phyloP scores from a whole-genome alignment of 2,113 vertebrate genomes.

The Apaloderma vittatum region DNA sequence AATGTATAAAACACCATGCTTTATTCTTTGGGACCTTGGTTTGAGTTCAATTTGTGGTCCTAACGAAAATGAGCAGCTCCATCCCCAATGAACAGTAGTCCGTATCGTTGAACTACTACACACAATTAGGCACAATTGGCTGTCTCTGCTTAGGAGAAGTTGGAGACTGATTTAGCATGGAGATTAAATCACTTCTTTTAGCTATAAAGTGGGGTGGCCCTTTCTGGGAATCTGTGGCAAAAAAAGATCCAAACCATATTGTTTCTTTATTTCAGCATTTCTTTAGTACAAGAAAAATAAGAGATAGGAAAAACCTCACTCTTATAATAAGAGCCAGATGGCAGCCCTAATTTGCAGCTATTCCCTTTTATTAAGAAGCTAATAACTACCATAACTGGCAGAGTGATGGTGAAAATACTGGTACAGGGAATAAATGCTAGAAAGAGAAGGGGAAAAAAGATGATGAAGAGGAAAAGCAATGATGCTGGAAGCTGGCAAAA shows the following conservation, averaged over 20 bases:
- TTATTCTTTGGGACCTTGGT: constrained; percentile 64
- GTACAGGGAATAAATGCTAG: constrained; percentile 14
- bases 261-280: constrained; percentile 48
- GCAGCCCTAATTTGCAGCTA: constrained; percentile 28
- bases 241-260: neutral
- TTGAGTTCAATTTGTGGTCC: constrained; percentile 66
- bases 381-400: constrained; percentile 13
- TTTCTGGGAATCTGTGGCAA: constrained; percentile 1
- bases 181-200: constrained; percentile 26
- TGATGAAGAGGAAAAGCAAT: neutral
- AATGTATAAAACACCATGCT: constrained; percentile 54
- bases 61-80: constrained; percentile 71
- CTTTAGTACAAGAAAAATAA: constrained; percentile 30
- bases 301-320: neutral
- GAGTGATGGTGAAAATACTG: neutral
- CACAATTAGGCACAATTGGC: constrained; percentile 73
- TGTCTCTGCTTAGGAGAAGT: constrained; percentile 60
- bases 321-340: constrained; percentile 55
- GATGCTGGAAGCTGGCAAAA: neutral
- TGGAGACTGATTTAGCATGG: constrained; percentile 52
- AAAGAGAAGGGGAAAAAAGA: neutral
- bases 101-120: constrained; percentile 57
- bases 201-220: neutral
- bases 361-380: constrained; percentile 61
- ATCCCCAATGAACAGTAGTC: constrained; percentile 68